A percentile compares a stretch with the other conserved stretches of the same genome.
phyloP scores from a whole-genome alignment of 2,113 vertebrate species.

The Nothocercus nigrocapillus region DNA sequence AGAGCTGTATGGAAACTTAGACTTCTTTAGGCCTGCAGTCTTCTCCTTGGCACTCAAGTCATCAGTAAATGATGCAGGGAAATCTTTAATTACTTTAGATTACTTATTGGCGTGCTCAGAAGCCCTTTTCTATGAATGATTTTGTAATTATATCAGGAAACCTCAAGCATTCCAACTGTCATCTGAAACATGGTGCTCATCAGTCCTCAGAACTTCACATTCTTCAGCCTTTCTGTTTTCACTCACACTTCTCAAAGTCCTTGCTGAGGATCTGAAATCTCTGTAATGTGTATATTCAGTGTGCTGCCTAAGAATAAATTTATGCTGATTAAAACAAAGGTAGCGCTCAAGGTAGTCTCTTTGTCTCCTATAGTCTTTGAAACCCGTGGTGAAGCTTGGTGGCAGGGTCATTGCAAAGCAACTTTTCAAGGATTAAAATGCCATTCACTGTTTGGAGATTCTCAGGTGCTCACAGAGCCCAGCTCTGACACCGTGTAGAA shows the following conservation, averaged over 20 bases:
- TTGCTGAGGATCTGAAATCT: background rate
- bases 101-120: background rate
- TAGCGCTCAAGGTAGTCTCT: background rate
- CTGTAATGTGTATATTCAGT: background rate
- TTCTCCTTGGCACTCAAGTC: slow-evolving; percentile 6
- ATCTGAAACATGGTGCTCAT: background rate
- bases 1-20: background rate
- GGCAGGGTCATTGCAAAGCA: background rate
- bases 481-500: accelerated
- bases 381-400: background rate
- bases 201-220: background rate
- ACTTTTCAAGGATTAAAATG: background rate
- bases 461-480: background rate
- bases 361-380: background rate
- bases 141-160: background rate
- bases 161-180: background rate
- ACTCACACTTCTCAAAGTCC: background rate
- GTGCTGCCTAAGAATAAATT: background rate
- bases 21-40: slow-evolving; percentile 21
- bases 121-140: background rate
- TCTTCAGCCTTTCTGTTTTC: background rate
- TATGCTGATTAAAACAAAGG: background rate
- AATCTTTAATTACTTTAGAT: slow-evolving; percentile 18
- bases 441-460: background rate
- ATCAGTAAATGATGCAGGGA: background rate